phyloP scores from a whole-genome alignment of 2,797 vertebrate genomes.

The Gymnoscopelus braueri region DNA sequence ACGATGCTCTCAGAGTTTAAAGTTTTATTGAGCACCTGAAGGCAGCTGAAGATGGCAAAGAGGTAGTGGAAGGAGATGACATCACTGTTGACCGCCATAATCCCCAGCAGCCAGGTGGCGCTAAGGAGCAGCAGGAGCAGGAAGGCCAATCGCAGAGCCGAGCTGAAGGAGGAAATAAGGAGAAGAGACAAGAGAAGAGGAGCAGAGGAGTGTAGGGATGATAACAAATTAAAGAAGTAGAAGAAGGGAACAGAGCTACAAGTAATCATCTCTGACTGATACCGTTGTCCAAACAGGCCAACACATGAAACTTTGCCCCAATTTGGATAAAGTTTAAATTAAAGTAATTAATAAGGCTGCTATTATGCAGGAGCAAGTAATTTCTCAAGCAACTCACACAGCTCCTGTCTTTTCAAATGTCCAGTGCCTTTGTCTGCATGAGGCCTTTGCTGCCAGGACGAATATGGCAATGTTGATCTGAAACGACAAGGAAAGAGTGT shows the following conservation, averaged over 20 bases:
- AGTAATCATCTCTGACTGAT: neutral
- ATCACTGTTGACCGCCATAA: conserved; percentile 88
- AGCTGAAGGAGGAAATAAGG: conserved; percentile 64
- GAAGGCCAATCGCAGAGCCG: conserved; percentile 81
- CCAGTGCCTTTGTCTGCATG: conserved; percentile 80
- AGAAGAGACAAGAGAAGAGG: neutral
- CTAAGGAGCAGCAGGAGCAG: conserved; percentile 85
- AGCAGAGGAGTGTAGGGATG: neutral
- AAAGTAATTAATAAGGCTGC: too few species aligned
- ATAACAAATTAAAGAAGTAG: neutral
- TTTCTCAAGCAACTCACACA: conserved; percentile 73
- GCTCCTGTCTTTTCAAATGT: conserved; percentile 83
- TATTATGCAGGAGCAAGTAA: neutral
- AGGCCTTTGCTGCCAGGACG: conserved; percentile 83
- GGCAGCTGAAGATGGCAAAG: conserved; percentile 86
- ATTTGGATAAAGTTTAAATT: too few species aligned
- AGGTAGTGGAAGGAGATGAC: conserved; percentile 87
- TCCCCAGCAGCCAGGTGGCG: conserved; percentile 87
- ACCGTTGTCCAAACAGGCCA: neutral
- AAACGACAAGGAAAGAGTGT: neutral
- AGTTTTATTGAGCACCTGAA: conserved; percentile 77
- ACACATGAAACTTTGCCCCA: too few species aligned
- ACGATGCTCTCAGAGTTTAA: neutral
- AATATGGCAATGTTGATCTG: conserved; percentile 87
- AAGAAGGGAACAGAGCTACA: neutral